Evolutionary conservation across 2,888 invertebrate genomes (phyloP).

Genomic region (Eupithecia inturbata): DNA sequence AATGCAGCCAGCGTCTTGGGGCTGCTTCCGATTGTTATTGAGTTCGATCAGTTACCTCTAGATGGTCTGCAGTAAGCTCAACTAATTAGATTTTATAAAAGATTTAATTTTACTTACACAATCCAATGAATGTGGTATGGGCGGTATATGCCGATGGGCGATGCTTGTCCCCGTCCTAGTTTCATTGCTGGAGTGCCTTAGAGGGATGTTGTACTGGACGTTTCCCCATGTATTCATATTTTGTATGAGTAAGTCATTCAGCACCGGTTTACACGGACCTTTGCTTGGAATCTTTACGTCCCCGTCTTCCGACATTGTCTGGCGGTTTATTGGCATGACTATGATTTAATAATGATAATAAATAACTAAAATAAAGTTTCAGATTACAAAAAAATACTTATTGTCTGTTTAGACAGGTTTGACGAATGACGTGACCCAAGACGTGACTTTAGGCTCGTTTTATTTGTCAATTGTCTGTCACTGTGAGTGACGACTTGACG

Average conservation of each 20-base stretch:
- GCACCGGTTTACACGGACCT: constrained; percentile 51
- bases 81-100: too few relatives aligned
- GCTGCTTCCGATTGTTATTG: too few relatives aligned
- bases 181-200: constrained; percentile 71
- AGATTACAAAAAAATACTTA: neutral
- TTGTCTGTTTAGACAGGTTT: neutral
- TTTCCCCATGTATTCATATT: constrained; percentile 80
- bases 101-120: constrained; percentile 76
- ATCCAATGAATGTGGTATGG: constrained; percentile 70
- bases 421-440: neutral
- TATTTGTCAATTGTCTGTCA: neutral
- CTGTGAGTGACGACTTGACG: neutral
- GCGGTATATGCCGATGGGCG: constrained; percentile 71
- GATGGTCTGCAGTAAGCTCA: too few relatives aligned
- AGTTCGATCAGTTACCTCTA: too few relatives aligned
- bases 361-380: neutral
- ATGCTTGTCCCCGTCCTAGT: constrained; percentile 69
- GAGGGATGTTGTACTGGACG: constrained; percentile 76
- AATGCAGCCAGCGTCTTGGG: too few relatives aligned
- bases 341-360: neutral
- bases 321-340: constrained; percentile 19
- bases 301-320: constrained; percentile 53
- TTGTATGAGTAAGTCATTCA: constrained; percentile 69
- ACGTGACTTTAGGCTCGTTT: neutral
- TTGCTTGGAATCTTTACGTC: constrained; percentile 40